These are phyloP conservation scores for Mormyrus iriodes DNA, from an alignment of 2,113 vertebrate species.

Conservation along the genomic window DNA sequence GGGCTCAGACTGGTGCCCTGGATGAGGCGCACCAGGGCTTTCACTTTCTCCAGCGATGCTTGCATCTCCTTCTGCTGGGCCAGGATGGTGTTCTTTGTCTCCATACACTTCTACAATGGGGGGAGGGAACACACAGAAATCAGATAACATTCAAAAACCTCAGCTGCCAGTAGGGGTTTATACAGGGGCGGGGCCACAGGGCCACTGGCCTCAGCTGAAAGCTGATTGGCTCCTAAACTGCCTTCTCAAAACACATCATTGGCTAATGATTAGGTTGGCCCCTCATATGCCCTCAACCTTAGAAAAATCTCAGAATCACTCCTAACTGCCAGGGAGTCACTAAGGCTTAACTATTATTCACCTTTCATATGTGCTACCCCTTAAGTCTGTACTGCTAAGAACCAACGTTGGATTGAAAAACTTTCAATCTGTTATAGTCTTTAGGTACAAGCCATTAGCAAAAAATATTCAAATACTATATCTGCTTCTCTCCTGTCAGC, in stretches of 20 bases:
- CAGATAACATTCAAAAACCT: slow-evolving; percentile 11
- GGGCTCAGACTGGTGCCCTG: slow-evolving; percentile 76
- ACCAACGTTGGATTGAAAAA: too few species aligned
- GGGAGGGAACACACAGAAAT: background rate
- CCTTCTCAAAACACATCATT: background rate
- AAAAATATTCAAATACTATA: background rate
- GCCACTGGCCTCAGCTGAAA: background rate
- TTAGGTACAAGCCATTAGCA: background rate
- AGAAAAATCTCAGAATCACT: background rate
- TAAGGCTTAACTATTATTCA: background rate
- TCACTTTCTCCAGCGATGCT: slow-evolving; percentile 81
- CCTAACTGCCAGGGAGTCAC: background rate
- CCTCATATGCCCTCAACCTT: background rate
- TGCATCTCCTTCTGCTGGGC: slow-evolving; percentile 84
- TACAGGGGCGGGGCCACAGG: background rate
- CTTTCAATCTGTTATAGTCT: too few species aligned
- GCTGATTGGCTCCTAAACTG: background rate
- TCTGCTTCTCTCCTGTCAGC: background rate
- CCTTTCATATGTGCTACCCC: background rate
- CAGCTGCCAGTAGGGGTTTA: background rate
- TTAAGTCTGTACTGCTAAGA: background rate
- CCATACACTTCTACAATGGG: slow-evolving; percentile 75
- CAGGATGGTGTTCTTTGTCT: slow-evolving; percentile 77
- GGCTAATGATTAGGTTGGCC: background rate
- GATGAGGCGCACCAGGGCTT: slow-evolving; percentile 78